phyloP scores from a whole-genome alignment of 35 echinoderm and acorn worm species.

The Anneissia japonica region DNA sequence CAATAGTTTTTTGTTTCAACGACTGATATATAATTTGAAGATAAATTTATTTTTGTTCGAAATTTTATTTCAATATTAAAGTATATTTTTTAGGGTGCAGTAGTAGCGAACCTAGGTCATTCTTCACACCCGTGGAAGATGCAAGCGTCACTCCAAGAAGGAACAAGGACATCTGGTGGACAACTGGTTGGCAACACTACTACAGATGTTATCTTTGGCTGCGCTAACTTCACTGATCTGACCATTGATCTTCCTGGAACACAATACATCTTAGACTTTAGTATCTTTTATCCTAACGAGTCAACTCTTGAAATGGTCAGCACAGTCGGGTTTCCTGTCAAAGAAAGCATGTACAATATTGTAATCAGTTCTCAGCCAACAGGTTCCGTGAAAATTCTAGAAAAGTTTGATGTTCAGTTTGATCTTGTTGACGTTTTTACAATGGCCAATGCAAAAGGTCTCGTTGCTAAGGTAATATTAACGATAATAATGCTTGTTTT shows the following conservation, averaged over 20 bases:
- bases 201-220: not conserved
- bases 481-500: not conserved
- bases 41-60: too few relatives aligned
- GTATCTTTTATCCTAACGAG: not conserved
- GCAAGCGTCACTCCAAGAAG: not conserved
- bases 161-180: not conserved
- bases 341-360: not conserved
- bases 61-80: too few relatives aligned
- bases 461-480: not conserved
- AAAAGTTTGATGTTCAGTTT: not conserved
- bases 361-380: not conserved
- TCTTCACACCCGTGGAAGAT: not conserved
- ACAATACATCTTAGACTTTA: slow-evolving; percentile 4
- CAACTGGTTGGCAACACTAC: not conserved
- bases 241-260: not conserved
- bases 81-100: slow-evolving; percentile 6
- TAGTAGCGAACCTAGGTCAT: slow-evolving; percentile 5
- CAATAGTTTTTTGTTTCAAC: too few relatives aligned
- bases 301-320: not conserved
- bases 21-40: too few relatives aligned
- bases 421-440: not conserved
- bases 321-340: not conserved
- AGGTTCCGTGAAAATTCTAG: not conserved
- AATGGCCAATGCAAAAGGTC: not conserved
- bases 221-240: slow-evolving; percentile 14